Evolutionary conservation across 2,113 vertebrate species (phyloP), one percentile per base, ranked within the genome.

Genomic region (Tretioscincus oriximinensis): DNA sequence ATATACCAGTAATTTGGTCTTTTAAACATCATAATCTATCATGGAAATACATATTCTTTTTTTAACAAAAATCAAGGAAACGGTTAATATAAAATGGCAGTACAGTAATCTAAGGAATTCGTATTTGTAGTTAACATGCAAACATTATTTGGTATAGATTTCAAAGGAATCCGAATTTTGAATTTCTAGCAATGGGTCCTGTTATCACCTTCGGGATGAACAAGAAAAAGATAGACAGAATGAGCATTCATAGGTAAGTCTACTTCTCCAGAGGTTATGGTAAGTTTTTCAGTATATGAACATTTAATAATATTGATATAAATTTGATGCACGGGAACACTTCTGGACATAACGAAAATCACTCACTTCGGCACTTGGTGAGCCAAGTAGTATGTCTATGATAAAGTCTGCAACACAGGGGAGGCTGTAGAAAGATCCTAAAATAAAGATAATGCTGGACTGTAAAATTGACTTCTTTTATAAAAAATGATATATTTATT

Each of bases 341-440:
- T 70, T 69, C 8, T n/a, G 29, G 69, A 76, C 85, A 63, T 68
- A 65, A 82, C 47, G 51, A 35, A 81, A 88, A 60, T 72, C 0
- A 0, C 93, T 94, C 92, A 99, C 98, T 96, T 99, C 98, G 91
- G 96, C 96, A 88, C 98, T 98, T 81, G 97, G 95, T 67, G 98
- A 99, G 77, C 98, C 98, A 26, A 99, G 97, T 68, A 99, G 94
- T 86, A 99, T 96, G 90, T 99, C 98, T 31, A 99, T 99, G 90
- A 98, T 99, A 90, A 99, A 99, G 90, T 99, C 98, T 67, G 94
- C 97, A 90, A 99, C 98, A 65, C 96, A 97, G 58, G 96, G 97
- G 87, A 99, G 95, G 85, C 93, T 97, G 90, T 99, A 99, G 93
- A 99, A 99, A 72, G 98, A 99, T 63, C 94, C 98, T 99, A 87